phyloP scores from a whole-genome alignment of 2,888 invertebrate species.

The Athalia cordata region DNA sequence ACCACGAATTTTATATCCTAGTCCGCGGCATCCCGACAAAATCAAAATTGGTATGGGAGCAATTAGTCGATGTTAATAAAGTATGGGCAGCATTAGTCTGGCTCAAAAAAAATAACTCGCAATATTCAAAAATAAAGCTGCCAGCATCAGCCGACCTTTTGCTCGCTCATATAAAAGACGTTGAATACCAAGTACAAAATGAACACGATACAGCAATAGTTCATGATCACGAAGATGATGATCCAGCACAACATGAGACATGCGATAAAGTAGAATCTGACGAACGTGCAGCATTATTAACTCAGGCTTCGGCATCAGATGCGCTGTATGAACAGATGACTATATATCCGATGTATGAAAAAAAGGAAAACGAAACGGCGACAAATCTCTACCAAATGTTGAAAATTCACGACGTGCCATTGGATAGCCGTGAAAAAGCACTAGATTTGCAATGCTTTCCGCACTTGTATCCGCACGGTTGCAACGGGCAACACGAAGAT shows the following conservation, averaged over 20 bases:
- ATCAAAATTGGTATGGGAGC: constrained; percentile 44
- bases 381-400: constrained; percentile 55
- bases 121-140: constrained; percentile 57
- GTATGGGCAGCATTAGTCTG: too few relatives aligned
- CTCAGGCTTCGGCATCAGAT: constrained; percentile 27
- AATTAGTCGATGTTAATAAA: too few relatives aligned
- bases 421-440: constrained; percentile 52
- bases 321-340: constrained; percentile 53
- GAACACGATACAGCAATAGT: neutral
- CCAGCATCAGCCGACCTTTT: constrained; percentile 50
- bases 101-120: constrained; percentile 52
- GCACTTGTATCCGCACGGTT: constrained; percentile 52
- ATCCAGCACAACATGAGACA: neutral
- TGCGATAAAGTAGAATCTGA: neutral
- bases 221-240: neutral
- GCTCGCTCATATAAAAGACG: constrained; percentile 3
- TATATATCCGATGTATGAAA: constrained; percentile 49
- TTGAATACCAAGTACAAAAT: neutral
- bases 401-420: constrained; percentile 51
- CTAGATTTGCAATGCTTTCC: constrained; percentile 57
- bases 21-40: constrained; percentile 62
- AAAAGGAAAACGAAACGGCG: constrained; percentile 45
- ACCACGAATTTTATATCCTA: constrained; percentile 62
- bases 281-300: constrained; percentile 1
- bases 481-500: constrained; percentile 53